Evolutionary conservation across 2,797 vertebrate species (phyloP), one percentile per base, ranked within the genome.

Genomic region (Sebastes elongatus): DNA sequence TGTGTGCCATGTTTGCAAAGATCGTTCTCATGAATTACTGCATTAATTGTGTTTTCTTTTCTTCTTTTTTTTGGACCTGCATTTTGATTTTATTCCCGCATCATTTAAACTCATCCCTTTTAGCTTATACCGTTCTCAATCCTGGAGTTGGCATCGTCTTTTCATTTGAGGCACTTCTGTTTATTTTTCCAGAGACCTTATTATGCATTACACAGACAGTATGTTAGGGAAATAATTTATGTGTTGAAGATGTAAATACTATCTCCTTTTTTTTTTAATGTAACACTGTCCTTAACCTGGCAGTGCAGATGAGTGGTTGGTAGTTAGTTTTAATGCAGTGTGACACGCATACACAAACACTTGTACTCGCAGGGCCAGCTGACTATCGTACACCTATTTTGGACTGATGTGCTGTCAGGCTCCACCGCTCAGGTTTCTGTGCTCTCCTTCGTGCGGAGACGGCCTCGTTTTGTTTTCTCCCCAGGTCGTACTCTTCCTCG

Each of bases 211-310:
- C 88, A 92, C 82, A 86, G 78, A 86, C 81, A 84, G 79, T 89
- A 90, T 91, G 89, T 88, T 91, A 86, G 91, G 91, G 90, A 89
- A 92, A 86, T 94, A 93, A 95, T 94, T 94, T 94, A 94, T 95
- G 88, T 92, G 89, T 90, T 88, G 71, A 94, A 90, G 91, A 93
- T 95, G 94, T 95, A 95, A 94, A 95, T 94, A 95, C 89, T 90
- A 82, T 94, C 74, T 80, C 27, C 52, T 87, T 78, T 86, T 64
- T 16, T 60, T 30, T 87, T 83, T 59, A 71, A 89, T 89, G 78
- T 87, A 88, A 87, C 86, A 81, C 85, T 89, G 91, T 92, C 72
- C 63, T 59, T 60, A 52, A 81, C 74, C 59, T 85, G 73, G 85
- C 86, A 88, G 88, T 90, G 83, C 81, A 79, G 74, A 71, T 70